Conservation (phyloP, 2,113 vertebrate species). For the Heloderma charlesbogerti region DNA sequence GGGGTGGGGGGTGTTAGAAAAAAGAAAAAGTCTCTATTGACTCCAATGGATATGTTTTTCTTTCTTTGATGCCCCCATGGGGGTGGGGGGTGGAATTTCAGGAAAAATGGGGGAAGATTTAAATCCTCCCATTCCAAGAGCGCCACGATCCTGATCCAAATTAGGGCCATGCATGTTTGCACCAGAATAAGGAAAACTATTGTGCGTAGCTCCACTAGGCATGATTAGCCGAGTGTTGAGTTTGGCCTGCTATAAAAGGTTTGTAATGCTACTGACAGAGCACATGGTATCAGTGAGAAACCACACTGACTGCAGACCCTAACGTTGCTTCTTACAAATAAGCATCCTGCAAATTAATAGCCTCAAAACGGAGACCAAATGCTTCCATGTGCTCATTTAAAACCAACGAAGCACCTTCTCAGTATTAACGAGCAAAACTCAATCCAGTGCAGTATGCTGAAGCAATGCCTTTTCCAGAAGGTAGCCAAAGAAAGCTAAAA, state of each 20-base stretch:
- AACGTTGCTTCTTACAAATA: background rate
- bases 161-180: too few relatives aligned
- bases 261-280: background rate
- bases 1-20: too few relatives aligned
- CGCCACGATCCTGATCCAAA: too few relatives aligned
- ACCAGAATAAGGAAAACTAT: too few relatives aligned
- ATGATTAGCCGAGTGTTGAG: too few relatives aligned
- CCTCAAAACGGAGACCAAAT: conserved; percentile 44
- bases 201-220: too few relatives aligned
- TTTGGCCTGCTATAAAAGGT: background rate
- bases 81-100: too few relatives aligned
- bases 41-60: too few relatives aligned
- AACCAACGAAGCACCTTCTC: background rate
- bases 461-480: background rate
- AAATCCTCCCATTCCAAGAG: too few relatives aligned
- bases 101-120: too few relatives aligned
- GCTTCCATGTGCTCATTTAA: conserved; percentile 15
- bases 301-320: background rate
- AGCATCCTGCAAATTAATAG: background rate
- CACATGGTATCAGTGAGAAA: background rate
- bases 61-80: too few relatives aligned
- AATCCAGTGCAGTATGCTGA: conserved; percentile 3
- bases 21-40: too few relatives aligned
- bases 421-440: background rate
- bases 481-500: conserved; percentile 24